Evolutionary conservation across 2,797 vertebrate species (phyloP).

Genomic region (Borostomias antarcticus): DNA sequence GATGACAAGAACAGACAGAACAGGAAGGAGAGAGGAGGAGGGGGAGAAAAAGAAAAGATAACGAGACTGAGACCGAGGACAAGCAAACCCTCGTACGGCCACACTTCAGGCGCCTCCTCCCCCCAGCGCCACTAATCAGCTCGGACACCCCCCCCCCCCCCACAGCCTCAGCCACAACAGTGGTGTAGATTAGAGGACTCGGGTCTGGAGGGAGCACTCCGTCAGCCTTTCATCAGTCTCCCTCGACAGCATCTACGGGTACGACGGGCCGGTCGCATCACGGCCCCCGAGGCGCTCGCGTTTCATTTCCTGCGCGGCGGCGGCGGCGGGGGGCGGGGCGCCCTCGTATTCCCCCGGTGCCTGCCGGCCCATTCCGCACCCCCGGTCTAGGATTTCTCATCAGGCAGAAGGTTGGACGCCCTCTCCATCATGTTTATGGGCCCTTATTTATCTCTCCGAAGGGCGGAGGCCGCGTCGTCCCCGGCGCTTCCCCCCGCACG

Average conservation of each 20-base stretch:
- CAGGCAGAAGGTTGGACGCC: constrained; percentile 57
- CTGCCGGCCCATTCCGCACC: background rate
- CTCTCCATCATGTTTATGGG: constrained; percentile 72
- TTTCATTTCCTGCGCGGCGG: constrained; percentile 68
- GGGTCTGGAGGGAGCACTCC: constrained; percentile 30
- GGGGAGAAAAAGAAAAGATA: constrained; percentile 5
- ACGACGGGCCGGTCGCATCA: constrained; percentile 37
- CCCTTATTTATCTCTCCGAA: constrained; percentile 55
- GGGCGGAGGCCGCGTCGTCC: constrained; percentile 30
- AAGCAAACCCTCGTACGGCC: constrained; percentile 1
- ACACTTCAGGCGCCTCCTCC: background rate
- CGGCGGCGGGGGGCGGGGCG: constrained; percentile 33
- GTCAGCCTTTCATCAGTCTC: constrained; percentile 39
- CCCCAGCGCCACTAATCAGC: constrained; percentile 25
- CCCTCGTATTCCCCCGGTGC: constrained; percentile 44
- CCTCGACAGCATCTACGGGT: constrained; percentile 38
- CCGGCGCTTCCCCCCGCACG: constrained; percentile 31
- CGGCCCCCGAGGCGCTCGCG: constrained; percentile 40
- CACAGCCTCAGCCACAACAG: constrained; percentile 18
- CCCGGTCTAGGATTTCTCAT: constrained; percentile 39
- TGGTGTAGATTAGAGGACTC: constrained; percentile 27
- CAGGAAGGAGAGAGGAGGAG: background rate
- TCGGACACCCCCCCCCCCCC: background rate
- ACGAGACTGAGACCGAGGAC: background rate
- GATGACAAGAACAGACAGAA: constrained; percentile 4